Conservation (phyloP, 2,888 invertebrate species). For the Liopterus haemorrhoidalis region DNA sequence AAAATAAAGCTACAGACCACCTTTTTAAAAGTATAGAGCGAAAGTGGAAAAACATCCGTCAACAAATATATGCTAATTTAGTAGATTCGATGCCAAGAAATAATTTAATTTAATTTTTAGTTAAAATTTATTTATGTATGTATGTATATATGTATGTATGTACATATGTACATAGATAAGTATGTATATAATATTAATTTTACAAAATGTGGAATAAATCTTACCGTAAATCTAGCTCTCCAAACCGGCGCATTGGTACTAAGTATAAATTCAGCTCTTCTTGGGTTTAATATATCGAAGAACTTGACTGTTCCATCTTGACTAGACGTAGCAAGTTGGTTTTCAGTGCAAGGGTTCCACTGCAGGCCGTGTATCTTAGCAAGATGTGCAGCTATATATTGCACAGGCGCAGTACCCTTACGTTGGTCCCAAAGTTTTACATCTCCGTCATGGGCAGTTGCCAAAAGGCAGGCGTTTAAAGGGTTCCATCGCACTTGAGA, state of each 20-base stretch:
- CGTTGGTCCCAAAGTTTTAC: slow-evolving; percentile 93
- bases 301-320: slow-evolving; percentile 94
- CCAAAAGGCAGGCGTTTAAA: slow-evolving; percentile 73
- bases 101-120: not conserved
- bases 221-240: slow-evolving; percentile 82
- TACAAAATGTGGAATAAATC: slow-evolving; percentile 17
- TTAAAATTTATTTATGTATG: not conserved
- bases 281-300: slow-evolving; percentile 82
- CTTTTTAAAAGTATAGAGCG: no score
- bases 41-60: not conserved
- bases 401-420: slow-evolving; percentile 78
- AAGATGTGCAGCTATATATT: slow-evolving; percentile 90
- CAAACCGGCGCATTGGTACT: slow-evolving; percentile 84
- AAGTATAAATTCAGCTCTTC: slow-evolving; percentile 76
- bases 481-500: slow-evolving; percentile 94
- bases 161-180: not conserved
- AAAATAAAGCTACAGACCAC: not conserved
- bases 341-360: slow-evolving; percentile 84
- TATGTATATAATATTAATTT: not conserved
- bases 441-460: slow-evolving; percentile 94
- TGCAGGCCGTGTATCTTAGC: slow-evolving; percentile 88
- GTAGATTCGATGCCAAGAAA: no score
- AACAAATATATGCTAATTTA: no score
- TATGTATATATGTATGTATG: not conserved
- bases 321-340: slow-evolving; percentile 83